These are phyloP conservation scores for Heterotilapia buettikoferi DNA, from an alignment of 2,113 vertebrate genomes.

Conservation along the genomic window DNA sequence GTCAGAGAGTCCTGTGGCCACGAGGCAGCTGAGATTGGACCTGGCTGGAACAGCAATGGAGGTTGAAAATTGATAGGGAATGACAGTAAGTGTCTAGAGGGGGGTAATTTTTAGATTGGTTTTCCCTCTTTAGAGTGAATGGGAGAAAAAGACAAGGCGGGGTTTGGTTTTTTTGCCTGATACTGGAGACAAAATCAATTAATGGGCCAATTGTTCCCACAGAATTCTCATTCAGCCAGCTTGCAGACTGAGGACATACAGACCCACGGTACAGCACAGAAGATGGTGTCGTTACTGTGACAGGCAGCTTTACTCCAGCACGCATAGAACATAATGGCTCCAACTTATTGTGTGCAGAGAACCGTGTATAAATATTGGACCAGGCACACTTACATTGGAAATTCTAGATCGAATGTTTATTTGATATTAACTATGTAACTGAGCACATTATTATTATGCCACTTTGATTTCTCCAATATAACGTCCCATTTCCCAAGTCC, in stretches of 20 bases:
- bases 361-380: neutral
- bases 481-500: neutral
- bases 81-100: constrained; percentile 52
- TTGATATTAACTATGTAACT: neutral
- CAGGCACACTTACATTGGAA: neutral
- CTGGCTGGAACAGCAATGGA: constrained; percentile 31
- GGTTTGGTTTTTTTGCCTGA: constrained; percentile 10
- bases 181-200: constrained; percentile 56
- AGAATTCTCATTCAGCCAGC: neutral
- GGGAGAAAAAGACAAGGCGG: neutral
- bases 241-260: neutral
- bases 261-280: neutral
- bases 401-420: neutral
- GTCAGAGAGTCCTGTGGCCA: constrained; percentile 45
- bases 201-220: constrained; percentile 23
- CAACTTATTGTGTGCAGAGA: neutral
- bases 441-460: neutral
- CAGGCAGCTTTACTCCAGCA: neutral
- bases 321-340: neutral
- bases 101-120: constrained; percentile 39
- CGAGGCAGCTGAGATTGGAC: constrained; percentile 57
- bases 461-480: neutral
- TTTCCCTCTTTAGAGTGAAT: constrained; percentile 14
- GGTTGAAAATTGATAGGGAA: constrained; percentile 50
- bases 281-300: neutral